Evolutionary conservation across 2,113 vertebrate genomes (phyloP), one percentile per base, ranked within the genome.

Genomic region (Terrapene triunguis): DNA sequence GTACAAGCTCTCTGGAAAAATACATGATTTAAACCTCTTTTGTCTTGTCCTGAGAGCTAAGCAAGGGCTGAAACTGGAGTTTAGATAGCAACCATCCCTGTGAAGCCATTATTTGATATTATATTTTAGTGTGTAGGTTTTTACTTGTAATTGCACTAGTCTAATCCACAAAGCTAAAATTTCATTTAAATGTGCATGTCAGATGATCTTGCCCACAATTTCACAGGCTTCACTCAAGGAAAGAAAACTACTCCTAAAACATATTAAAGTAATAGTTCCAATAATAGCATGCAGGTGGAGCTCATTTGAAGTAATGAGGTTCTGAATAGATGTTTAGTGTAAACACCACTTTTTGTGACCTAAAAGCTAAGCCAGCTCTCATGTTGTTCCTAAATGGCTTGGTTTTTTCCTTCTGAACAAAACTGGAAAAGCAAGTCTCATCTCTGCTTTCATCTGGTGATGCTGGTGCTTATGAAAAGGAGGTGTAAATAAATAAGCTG

Each of bases 331-430:
- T 76, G 38, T 88, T 95, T 62, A 16, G 89, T 19, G 89, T 88
- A 94, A 97, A 97, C 55, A 65, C 27, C 53, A 50, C 27, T 89
- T 89, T 16, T 93, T 88, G 74, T 88, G 91, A 93, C 47, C 79
- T 82, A 53, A 74, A 80, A 93, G 90, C 94, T 97, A 91, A 90
- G 13, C 51, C 85, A 79, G 13, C 65, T 92, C 87, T 24, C 91
- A 88, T 8, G 91, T 94, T 97, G 84, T 19, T 96, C 96, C 74
- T 93, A 90, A 97, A 96, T 88, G 88, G 27, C 89, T 97, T 93
- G 62, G 32, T 96, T 97, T 96, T 82, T 83, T 94, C 85, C 27
- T 4, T 82, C 5, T 11, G 51, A 84, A 55, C 81, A 93, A 95
- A 74, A 93, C 89, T 94, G 87, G 87, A 96, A 94, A 89, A 51